Percentiles rank a stretch among this genome's conserved stretches.
These are phyloP conservation scores for Anguilla anguilla DNA, from an alignment of 2,797 vertebrate genomes.

Conservation along the genomic window DNA sequence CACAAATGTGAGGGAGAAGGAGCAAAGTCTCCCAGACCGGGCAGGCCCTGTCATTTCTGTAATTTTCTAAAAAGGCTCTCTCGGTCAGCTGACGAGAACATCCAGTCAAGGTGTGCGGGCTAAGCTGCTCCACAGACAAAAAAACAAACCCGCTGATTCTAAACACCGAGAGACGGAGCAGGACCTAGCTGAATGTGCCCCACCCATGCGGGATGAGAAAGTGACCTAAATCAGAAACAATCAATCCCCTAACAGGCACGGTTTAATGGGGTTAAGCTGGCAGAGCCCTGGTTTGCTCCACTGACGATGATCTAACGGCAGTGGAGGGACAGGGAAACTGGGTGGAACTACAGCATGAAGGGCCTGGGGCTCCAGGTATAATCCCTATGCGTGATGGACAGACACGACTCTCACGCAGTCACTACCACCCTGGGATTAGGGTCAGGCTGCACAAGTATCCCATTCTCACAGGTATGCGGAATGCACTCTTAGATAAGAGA, in stretches of 20 bases:
- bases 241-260: background rate
- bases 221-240: constrained; percentile 11
- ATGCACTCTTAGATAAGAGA: constrained; percentile 12
- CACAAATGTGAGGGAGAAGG: background rate
- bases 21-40: background rate
- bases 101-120: constrained; percentile 38
- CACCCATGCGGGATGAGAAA: background rate
- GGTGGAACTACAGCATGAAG: constrained; percentile 8
- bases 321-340: background rate
- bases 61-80: background rate
- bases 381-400: constrained; percentile 43
- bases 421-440: constrained; percentile 52
- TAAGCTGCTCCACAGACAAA: constrained; percentile 7
- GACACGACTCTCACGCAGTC: constrained; percentile 32
- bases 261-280: background rate
- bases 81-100: constrained; percentile 32
- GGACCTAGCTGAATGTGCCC: background rate
- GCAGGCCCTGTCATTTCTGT: background rate
- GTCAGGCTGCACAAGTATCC: constrained; percentile 45
- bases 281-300: background rate
- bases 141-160: background rate
- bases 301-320: background rate
- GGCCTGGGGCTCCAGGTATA: constrained; percentile 46
- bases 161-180: background rate
- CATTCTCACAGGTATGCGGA: constrained; percentile 44